phyloP scores from a whole-genome alignment of 2,113 vertebrate species.

The Coregonus clupeaformis region DNA sequence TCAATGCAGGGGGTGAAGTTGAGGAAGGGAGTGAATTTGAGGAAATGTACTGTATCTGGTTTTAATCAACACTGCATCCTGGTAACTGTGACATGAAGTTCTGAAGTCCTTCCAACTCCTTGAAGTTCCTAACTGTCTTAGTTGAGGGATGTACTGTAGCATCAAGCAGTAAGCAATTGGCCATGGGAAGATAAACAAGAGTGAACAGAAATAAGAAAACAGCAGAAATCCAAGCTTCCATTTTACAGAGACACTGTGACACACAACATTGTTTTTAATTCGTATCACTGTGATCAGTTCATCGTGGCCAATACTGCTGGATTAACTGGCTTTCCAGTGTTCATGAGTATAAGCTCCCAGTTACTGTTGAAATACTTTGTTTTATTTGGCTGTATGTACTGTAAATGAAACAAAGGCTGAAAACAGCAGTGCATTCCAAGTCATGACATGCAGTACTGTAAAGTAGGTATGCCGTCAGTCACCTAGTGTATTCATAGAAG shows the following conservation, averaged over 20 bases:
- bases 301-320: neutral
- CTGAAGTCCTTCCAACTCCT: neutral
- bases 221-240: neutral
- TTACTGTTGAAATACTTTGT: neutral
- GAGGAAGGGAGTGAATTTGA: neutral
- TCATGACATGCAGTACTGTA: slow-evolving; percentile 3
- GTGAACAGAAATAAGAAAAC: neutral
- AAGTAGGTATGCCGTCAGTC: neutral
- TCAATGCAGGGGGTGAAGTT: neutral
- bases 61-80: neutral
- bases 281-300: neutral
- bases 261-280: neutral
- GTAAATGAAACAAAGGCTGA: slow-evolving; percentile 22
- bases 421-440: slow-evolving; percentile 38
- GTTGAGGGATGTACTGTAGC: neutral
- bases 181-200: slow-evolving; percentile 7
- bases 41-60: neutral
- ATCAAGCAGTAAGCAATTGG: neutral
- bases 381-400: neutral
- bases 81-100: no score
- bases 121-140: neutral
- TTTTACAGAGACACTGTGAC: neutral
- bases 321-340: neutral
- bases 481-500: neutral
- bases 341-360: neutral